These are phyloP conservation scores for Colletes collaris DNA, from an alignment of 2,888 invertebrate genomes.

Conservation along the genomic window DNA sequence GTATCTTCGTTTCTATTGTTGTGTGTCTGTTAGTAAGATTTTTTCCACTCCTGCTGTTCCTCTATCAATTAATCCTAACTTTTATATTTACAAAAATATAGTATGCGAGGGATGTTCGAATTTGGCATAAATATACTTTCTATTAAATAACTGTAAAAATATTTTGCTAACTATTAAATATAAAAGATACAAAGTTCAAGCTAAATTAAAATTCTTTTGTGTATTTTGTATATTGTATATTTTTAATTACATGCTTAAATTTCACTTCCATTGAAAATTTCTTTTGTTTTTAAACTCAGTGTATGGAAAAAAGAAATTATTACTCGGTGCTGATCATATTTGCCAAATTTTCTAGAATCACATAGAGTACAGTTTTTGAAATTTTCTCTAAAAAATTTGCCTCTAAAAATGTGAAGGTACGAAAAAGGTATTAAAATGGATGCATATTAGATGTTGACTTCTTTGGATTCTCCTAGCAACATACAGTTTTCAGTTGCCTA, in stretches of 20 bases:
- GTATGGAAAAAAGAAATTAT: no score
- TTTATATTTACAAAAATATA: neutral
- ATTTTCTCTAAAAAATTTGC: no score
- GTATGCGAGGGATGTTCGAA: neutral
- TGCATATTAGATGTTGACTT: constrained; percentile 18
- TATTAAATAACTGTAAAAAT: neutral
- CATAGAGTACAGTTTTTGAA: no score
- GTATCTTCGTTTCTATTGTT: neutral
- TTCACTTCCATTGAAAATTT: no score
- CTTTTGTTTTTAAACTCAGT: no score
- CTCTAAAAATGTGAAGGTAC: neutral
- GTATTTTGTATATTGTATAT: neutral
- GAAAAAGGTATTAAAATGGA: constrained; percentile 16
- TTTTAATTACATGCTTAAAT: neutral
- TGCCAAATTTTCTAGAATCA: no score
- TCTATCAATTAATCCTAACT: neutral
- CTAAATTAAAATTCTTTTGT: neutral
- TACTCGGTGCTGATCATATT: no score
- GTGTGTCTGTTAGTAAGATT: neutral
- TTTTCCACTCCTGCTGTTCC: no score
- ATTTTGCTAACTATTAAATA: neutral
- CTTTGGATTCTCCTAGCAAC: constrained; percentile 55
- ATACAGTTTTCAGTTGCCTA: constrained; percentile 33
- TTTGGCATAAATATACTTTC: neutral
- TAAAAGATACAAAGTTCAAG: constrained; percentile 14